A percentile compares a stretch with the other conserved stretches of the same genome.
These are phyloP conservation scores for Geotrupes spiniger DNA, from an alignment of 2,888 invertebrate species.

Conservation along the genomic window DNA sequence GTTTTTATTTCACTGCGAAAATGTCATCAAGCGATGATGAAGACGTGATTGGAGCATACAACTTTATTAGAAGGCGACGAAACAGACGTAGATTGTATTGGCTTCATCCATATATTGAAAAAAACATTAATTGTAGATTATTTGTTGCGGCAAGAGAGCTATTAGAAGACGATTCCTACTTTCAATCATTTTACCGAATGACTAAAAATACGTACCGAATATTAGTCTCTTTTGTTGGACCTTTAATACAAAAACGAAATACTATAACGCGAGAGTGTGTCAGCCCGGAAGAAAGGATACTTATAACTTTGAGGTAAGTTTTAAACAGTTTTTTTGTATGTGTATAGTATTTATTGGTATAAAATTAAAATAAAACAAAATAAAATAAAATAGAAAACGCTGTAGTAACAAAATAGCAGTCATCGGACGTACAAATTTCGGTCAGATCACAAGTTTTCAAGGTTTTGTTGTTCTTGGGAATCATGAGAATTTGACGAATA, in stretches of 20 bases:
- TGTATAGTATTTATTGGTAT: no score
- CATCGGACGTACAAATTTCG: no score
- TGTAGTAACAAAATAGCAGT: no score
- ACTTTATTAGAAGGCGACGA: background rate
- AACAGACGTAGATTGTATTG: constrained; percentile 4
- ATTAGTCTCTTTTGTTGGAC: background rate
- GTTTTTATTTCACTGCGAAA: no score
- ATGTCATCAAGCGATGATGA: constrained; percentile 3
- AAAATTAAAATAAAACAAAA: no score
- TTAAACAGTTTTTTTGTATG: no score
- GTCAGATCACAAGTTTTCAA: no score
- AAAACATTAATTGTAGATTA: constrained; percentile 10
- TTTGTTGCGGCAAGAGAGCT: constrained; percentile 11
- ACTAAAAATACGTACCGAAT: no score
- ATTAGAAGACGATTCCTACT: constrained; percentile 4
- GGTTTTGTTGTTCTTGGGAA: no score
- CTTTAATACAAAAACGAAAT: background rate
- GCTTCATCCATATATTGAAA: constrained; percentile 12
- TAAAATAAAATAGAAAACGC: no score
- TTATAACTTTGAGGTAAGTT: constrained; percentile 1
- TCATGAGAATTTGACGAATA: no score
- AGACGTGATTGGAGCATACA: background rate
- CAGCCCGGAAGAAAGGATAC: background rate
- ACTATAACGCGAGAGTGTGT: background rate
- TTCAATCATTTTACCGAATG: constrained; percentile 12